Percentiles rank a stretch among this genome's conserved stretches.
These are phyloP conservation scores for Apis cerana DNA, from an alignment of 1,140 invertebrate genomes.

Conservation along the genomic window DNA sequence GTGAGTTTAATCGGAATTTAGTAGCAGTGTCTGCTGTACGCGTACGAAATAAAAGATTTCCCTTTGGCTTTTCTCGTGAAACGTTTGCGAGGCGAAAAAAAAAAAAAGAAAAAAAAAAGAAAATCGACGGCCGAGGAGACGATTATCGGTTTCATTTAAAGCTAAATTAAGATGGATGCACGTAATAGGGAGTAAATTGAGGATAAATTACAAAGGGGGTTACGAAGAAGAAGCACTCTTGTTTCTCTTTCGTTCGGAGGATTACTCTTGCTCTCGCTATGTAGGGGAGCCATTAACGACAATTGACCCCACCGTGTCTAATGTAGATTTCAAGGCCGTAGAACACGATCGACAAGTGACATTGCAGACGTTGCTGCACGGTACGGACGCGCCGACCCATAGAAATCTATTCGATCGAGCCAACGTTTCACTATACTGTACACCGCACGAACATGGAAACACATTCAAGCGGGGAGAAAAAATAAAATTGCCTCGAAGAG, in stretches of 20 bases:
- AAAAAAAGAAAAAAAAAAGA: neutral
- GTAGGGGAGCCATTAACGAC: constrained; percentile 45
- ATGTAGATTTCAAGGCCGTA: constrained; percentile 51
- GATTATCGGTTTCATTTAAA: constrained; percentile 30
- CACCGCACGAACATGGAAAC: no score
- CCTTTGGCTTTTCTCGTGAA: neutral
- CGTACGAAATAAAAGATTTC: neutral
- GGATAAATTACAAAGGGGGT: constrained; percentile 36
- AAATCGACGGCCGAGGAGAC: neutral
- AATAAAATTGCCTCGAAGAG: no score
- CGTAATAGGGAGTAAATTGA: constrained; percentile 41
- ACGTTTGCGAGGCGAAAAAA: no score
- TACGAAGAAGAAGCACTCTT: neutral
- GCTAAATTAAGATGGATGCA: constrained; percentile 41
- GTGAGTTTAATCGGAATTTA: no score
- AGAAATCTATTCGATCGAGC: no score
- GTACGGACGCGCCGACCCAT: no score
- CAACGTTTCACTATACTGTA: no score
- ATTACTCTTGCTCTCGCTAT: constrained; percentile 31
- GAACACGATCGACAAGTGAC: constrained; percentile 12
- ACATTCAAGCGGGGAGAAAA: no score
- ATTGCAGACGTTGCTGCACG: neutral
- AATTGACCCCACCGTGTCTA: constrained; percentile 49
- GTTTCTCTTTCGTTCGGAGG: constrained; percentile 17
- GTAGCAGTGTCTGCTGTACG: no score